Percentiles rank a stretch among this genome's conserved stretches.
Evolutionary conservation across 92 coral and sea anemone species (phyloP).

Genomic region (Palythoa grandiflora): DNA sequence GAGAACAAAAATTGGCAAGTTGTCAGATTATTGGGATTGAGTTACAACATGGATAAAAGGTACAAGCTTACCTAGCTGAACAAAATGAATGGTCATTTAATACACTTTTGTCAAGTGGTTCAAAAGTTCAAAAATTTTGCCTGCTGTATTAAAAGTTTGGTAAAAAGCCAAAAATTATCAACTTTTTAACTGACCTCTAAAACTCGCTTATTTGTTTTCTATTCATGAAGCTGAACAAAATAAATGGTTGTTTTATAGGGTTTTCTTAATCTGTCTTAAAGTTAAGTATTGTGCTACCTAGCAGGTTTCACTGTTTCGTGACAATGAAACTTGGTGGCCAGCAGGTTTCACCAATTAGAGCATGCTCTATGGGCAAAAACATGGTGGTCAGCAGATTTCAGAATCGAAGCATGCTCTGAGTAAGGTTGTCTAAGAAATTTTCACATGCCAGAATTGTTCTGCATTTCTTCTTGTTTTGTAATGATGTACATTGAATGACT

Average conservation of each 20-base stretch:
- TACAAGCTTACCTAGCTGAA: background rate
- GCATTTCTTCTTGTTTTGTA: background rate
- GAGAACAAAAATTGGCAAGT: background rate
- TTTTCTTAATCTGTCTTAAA: background rate
- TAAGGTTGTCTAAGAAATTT: background rate
- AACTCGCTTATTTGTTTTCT: background rate
- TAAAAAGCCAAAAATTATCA: background rate
- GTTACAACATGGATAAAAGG: background rate
- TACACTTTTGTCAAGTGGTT: background rate
- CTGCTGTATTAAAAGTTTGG: background rate
- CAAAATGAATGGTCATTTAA: background rate
- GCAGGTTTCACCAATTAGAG: background rate
- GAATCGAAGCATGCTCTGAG: background rate
- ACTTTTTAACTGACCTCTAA: background rate
- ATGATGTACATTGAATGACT: background rate
- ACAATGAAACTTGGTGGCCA: background rate
- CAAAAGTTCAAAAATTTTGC: background rate
- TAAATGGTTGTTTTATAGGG: background rate
- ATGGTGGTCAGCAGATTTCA: background rate
- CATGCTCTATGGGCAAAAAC: background rate
- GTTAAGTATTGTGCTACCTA: background rate
- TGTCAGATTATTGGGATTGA: background rate
- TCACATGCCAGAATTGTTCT: background rate
- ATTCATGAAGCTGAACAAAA: background rate
- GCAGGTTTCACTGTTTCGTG: background rate